These are phyloP conservation scores for Brachionus rubens DNA, from an alignment of 1,140 invertebrate species.

Conservation along the genomic window DNA sequence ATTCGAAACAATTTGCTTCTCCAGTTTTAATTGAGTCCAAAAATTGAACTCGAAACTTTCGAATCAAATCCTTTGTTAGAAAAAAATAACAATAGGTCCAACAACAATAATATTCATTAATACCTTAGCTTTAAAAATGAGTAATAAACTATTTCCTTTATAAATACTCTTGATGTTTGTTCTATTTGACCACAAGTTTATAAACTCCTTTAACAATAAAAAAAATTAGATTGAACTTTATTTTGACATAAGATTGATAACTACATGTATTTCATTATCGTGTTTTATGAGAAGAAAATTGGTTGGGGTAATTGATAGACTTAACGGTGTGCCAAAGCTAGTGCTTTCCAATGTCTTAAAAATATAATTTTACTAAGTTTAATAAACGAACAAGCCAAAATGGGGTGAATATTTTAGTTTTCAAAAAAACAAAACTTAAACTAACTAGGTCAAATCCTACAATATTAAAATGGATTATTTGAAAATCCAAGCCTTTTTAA, in stretches of 20 bases:
- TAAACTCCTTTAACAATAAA: not conserved
- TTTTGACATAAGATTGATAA: not conserved
- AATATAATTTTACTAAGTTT: no score
- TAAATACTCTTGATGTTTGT: not conserved
- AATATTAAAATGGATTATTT: no score
- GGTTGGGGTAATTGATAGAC: conserved; percentile 1
- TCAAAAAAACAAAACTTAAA: no score
- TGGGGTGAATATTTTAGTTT: no score
- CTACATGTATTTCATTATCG: conserved; percentile 16
- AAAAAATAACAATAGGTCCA: no score
- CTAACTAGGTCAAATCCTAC: no score
- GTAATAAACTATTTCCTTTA: not conserved
- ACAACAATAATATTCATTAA: no score
- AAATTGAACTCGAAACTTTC: conserved; percentile 30
- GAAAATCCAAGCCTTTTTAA: no score
- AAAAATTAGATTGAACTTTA: not conserved
- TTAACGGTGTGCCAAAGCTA: not conserved
- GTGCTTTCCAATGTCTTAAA: conserved; percentile 2
- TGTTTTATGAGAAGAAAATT: conserved; percentile 22
- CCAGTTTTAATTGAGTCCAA: not conserved
- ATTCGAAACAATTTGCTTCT: not conserved
- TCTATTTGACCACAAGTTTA: not conserved
- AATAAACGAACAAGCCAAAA: no score
- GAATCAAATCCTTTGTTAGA: not conserved
- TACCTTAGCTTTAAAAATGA: conserved; percentile 18